Evolutionary conservation across 2,888 invertebrate species (phyloP), one percentile per base, ranked within the genome.

Genomic region (Lepidonotus clava): DNA sequence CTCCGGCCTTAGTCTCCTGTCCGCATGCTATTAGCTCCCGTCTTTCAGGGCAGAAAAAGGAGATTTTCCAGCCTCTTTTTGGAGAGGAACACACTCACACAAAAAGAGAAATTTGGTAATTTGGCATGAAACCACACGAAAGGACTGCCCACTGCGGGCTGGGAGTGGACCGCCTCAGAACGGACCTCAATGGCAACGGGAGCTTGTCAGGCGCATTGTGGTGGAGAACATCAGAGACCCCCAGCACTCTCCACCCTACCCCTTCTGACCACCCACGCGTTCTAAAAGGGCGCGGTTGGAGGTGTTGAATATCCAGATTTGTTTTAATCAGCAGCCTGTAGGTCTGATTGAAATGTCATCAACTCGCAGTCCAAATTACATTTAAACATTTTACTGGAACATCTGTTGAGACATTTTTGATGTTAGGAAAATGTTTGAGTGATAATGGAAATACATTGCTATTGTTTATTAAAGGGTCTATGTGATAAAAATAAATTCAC

Each of bases 71-170:
- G n/a, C 28, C 11, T 32, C 28, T 32, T 66, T 66, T 66, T 66
- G n/a, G 34, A 36, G 71, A 18, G 14, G 71, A 71, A 71, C 71
- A 61, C 61, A 71, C 71, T 71, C 71, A 18, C 71, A 71, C 36
- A 71, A 71, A 71, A 71, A 71, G 71, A 34, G 71, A 34, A 71
- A 34, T 34, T 71, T 71, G 71, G 71, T 71, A 71, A 71, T 71
- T 71, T 71, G 71, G 71, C 71, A 71, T 34, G 71, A 71, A 38
- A 71, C 71, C 71, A 71, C 71, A 71, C 71, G n/a, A 14, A 24
- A 38, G 71, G 36, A 71, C 36, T 71, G 71, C 21, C 38, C 71
- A 71, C 36, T 71, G 71, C 71, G 71, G 71, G 36, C 36, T 18
- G n/a, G 21, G 61, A 2, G 61, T 61, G 61, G 61, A 61, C 11